Base-by-base conservation (phyloP, 2,113 vertebrate species). In the Campylomormyrus tamandua region DNA sequence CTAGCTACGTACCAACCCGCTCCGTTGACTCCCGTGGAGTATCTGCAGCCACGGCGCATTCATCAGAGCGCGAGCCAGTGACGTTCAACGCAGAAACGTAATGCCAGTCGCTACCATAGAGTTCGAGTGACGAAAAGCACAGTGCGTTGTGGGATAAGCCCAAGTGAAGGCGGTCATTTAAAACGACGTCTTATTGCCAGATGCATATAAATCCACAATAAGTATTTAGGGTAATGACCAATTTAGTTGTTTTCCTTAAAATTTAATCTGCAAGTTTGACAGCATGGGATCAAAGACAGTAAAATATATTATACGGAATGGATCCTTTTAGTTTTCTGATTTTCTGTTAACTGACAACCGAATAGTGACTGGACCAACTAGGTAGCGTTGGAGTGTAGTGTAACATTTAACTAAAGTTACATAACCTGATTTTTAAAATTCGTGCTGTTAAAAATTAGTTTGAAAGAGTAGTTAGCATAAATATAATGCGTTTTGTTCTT, bases 71-170 rank as follows among this genome's bases (percentile, higher is more conserved):
- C 21, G 7, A 21, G 8, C 35, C 19, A 24, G 53, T 88, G 87
- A 88, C 87, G 87, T 88, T 46, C 0, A 27, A 21, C 87, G 24
- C 87, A 66, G 3, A n/a, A 45, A 66, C 49, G 52, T 58, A 7
- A 62, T 39, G 10, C 19, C 56, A 42, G 35, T 21, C 31, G 17
- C 46, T 62, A 62, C 53, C 87, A 49, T 50, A 50, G 62, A 74
- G 58, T 52, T 24, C 27, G 6, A 77, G 3, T 77, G 56, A 39
- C 39, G 50, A 45, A 56, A 7, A 49, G 21, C 66, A 49, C 21
- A 15, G 87, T 56, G 87, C 42, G 62, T n/a, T 88, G 87, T 88
- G 87, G 87, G 86, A 87, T 56, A 87, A 45, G 9, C 53, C 21
- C 1, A 66, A 88, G 11, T 27, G 48, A 86, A 86, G 48, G 83